phyloP scores from a whole-genome alignment of 1,140 invertebrate genomes.

The Pectinophora gossypiella region DNA sequence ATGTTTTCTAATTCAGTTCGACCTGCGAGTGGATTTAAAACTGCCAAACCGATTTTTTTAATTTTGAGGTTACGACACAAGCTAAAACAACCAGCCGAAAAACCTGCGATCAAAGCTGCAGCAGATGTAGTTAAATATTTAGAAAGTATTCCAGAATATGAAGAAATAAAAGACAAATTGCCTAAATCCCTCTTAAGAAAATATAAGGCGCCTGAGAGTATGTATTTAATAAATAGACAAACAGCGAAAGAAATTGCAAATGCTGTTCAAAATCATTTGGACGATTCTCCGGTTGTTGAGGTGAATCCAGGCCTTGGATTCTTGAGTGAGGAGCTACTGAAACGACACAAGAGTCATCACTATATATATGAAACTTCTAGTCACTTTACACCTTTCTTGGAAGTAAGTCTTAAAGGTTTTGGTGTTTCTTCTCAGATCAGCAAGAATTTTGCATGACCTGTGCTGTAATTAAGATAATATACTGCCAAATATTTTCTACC shows the following conservation, averaged over 20 bases:
- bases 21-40: conserved; percentile 76
- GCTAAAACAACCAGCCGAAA: conserved; percentile 33
- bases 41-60: conserved; percentile 37
- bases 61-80: conserved; percentile 35
- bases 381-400: conserved; percentile 47
- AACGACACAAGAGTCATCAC: conserved; percentile 41
- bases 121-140: conserved; percentile 53
- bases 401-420: too few species aligned
- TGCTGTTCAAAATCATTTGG: conserved; percentile 37
- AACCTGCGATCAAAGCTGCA: conserved; percentile 25
- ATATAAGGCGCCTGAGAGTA: conserved; percentile 59
- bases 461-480: too few species aligned
- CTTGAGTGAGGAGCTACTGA: conserved; percentile 65
- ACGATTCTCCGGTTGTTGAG: conserved; percentile 63
- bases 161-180: conserved; percentile 35
- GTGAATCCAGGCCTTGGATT: conserved; percentile 75
- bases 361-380: conserved; percentile 66
- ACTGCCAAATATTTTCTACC: too few species aligned
- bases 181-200: conserved; percentile 52
- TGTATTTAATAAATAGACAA: conserved; percentile 62
- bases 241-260: conserved; percentile 61
- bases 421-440: too few species aligned
- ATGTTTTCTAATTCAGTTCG: background rate
- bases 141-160: conserved; percentile 41
- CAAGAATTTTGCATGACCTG: too few species aligned